Evolutionary conservation across 2,888 invertebrate species (phyloP), one percentile per base, ranked within the genome.

Genomic region (Acanthococcus lagerstroemiae): DNA sequence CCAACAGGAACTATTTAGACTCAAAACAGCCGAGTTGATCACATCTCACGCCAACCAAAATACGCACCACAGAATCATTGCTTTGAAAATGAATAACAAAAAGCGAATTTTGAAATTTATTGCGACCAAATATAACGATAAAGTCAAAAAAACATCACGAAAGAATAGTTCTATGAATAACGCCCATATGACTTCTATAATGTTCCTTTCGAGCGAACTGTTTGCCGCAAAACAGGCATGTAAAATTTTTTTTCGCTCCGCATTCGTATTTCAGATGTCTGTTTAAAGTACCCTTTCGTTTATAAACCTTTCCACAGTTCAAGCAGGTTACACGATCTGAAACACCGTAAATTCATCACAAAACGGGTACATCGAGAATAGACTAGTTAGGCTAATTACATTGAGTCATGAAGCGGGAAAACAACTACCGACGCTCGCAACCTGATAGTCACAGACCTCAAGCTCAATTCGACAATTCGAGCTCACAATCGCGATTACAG

Each of bases 101-200:
- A n/a, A 12, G 44, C 17, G 46, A 3, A 25, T 1, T 37, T 27
- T 22, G 52, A 67, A 3, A 25, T 12, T 19, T 37, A 25, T 21
- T 57, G 21, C 37, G 30, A 5, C 24, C 48, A 25, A 1, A 52
- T 61, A 17, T 22, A 24, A 57, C 19, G 12, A 22, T 17, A 2
- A 48, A 22, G 17, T 57, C 22, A 30, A 30, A n/a, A 65, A 30
- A 3, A 4, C 15, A n/a, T 27, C 55, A 30, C 17, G 25, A 22
- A 22, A 9, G 3, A n/a, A 61, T 54, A 12, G 22, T 0, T 63
- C 30, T 67, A 25, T 68, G 68, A 2, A 55, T 44, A 65, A 65
- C 48, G 6, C 67, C 58, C 67, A 67, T 58, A 52, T 68, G 68
- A 9, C 55, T 58, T 55, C 60, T 66, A 4, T 65, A 50, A 37